Evolutionary conservation across 2,888 invertebrate genomes (phyloP), one percentile per base, ranked within the genome.

Genomic region (Cheiracanthium punctorium): DNA sequence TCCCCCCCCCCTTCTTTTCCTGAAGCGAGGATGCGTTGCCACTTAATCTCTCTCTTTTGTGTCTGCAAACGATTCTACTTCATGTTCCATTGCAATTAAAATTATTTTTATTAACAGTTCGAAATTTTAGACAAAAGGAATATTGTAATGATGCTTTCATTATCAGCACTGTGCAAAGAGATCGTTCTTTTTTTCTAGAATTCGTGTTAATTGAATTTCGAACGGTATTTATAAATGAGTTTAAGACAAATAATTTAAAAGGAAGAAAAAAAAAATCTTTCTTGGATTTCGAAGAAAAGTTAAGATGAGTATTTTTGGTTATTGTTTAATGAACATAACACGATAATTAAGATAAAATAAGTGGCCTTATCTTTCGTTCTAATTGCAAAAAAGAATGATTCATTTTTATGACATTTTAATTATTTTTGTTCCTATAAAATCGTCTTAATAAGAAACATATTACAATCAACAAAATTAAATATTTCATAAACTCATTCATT

Each of bases 21-120:
- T 32, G 48, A 67, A 48, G 37, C 43, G 48, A 20, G 69, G 48
- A 30, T 48, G 77, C 48, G 77, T 77, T 77, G 77, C 77, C 77
- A 77, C 77, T 75, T 77, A 77, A 67, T 69, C 77, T 58, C 32
- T 69, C 28, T 24, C 77, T 69, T 64, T 77, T 77, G 69, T 48
- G 24, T n/a, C 17, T 28, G 69, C 77, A 67, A 58, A 37, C 71
- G 69, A 33, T 58, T 58, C 58, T 58, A 24, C 58, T 17, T 58
- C 58, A 5, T 20, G 12, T 58, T 58, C 24, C 20, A 24, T n/a
- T 58, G 58, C 58, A 58, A 24, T 58, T 58, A 58, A 58, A 58
- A 24, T 58, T 24, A 58, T 58, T 58, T 58, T 24, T 58, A 8
- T 58, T 24, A 7, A 24, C 58, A 58, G 58, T 24, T n/a, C 58